phyloP scores from a whole-genome alignment of 35 echinoderm and acorn worm species.

The Stichopus chloronotus region DNA sequence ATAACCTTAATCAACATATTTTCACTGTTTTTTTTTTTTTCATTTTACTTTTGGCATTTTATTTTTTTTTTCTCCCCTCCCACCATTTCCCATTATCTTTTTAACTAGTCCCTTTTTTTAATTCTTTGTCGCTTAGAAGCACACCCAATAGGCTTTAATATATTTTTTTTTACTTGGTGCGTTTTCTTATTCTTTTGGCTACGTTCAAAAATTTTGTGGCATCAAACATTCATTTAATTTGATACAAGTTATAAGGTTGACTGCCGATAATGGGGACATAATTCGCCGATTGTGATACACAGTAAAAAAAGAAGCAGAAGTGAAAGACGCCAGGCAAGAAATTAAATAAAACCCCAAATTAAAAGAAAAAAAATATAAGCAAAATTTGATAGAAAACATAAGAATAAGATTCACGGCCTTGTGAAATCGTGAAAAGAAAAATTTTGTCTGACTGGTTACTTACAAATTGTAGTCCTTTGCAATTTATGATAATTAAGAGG shows the following conservation, averaged over 20 bases:
- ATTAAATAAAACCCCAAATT: background rate
- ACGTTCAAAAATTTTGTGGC: too few species aligned
- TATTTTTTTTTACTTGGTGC: background rate
- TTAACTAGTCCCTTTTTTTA: background rate
- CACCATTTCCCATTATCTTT: background rate
- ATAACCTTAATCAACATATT: constrained; percentile 53
- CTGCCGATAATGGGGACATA: constrained; percentile 46
- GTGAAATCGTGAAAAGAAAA: background rate
- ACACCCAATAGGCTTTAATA: constrained; percentile 36
- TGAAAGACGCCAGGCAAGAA: constrained; percentile 19
- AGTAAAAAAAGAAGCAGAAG: constrained; percentile 1
- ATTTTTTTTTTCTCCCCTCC: background rate
- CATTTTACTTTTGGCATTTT: background rate
- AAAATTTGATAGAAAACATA: background rate
- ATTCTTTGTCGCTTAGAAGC: constrained; percentile 26
- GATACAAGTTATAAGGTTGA: constrained; percentile 48
- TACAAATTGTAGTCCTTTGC: constrained; percentile 34
- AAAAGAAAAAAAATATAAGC: background rate
- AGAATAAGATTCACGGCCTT: background rate
- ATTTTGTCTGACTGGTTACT: background rate
- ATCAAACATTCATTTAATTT: constrained; percentile 52
- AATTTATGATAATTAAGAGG: constrained; percentile 20
- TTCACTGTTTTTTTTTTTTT: background rate
- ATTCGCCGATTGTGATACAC: constrained; percentile 29
- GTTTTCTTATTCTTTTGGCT: background rate